Evolutionary conservation across 1,140 invertebrate species (phyloP), one percentile per base, ranked within the genome.

Genomic region (Drosophila quadrilineata): DNA sequence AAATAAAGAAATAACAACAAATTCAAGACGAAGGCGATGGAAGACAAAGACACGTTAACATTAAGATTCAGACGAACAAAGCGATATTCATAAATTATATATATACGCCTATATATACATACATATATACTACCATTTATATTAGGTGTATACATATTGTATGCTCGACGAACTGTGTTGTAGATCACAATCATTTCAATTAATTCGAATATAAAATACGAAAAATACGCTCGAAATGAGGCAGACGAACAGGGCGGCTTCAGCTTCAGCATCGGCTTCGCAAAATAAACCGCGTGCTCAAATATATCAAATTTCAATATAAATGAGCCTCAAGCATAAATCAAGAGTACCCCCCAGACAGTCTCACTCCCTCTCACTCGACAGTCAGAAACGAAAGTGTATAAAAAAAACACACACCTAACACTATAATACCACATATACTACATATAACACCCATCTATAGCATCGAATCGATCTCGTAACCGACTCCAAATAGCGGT

Each of bases 151-250:
- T 28, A 48, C 40, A 24, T 31, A 31, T 54, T 26, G 46, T 43
- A 45, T 68, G 56, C 63, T 38, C 12, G 70, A 14, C 50, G 36
- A 60, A 35, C 64, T 48, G 71, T 85, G 75, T 85, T 85, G 79
- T 86, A 85, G 79, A 85, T 85, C 79, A 85, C 74, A 85, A 85
- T 85, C 79, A 85, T 85, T 85, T 85, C 80, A 85, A 85, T 85
- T 85, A 85, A 85, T 80, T 85, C 67, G 62, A 75, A 85, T 80
- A 84, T 75, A 85, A 85, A 86, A 84, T 67, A 67, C 72, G 52
- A 57, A 74, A n/a, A 82, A 73, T 80, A 69, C 66, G 28, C 53
- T 67, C 38, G 36, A 60, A 59, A 59, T 48, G 67, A 65, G 48
- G 31, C 38, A 58, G 60, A 54, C 65, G 69, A 70, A 65, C n/a